Evolutionary conservation across 1,140 invertebrate species (phyloP).

Genomic region (Rhyacophila brunnea): DNA sequence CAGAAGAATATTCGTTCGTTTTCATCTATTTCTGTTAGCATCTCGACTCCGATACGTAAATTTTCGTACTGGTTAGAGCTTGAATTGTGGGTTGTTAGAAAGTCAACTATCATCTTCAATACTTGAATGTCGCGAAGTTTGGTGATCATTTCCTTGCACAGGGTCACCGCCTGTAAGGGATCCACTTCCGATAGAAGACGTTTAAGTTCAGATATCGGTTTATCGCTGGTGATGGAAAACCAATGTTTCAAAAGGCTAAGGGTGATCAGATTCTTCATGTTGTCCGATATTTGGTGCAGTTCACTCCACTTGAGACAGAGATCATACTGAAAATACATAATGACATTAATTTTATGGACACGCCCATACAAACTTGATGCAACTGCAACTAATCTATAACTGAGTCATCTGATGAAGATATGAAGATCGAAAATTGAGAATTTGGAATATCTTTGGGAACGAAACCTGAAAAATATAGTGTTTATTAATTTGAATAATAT

Average conservation of each 20-base stretch:
- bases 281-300: slow-evolving; percentile 49
- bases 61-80: slow-evolving; percentile 54
- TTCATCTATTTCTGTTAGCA: slow-evolving; percentile 58
- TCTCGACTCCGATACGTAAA: slow-evolving; percentile 57
- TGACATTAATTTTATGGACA: slow-evolving; percentile 8
- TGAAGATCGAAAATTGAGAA: too few relatives aligned
- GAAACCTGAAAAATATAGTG: too few relatives aligned
- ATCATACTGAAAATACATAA: slow-evolving; percentile 55
- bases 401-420: too few relatives aligned
- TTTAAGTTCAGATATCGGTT: slow-evolving; percentile 43
- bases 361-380: too few relatives aligned
- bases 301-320: slow-evolving; percentile 64
- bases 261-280: slow-evolving; percentile 49
- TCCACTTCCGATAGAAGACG: slow-evolving; percentile 56
- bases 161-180: slow-evolving; percentile 52
- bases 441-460: too few relatives aligned
- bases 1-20: slow-evolving; percentile 58
- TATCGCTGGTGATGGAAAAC: slow-evolving; percentile 45
- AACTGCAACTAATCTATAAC: too few relatives aligned
- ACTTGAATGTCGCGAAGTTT: slow-evolving; percentile 61
- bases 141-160: slow-evolving; percentile 62
- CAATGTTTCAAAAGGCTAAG: slow-evolving; percentile 45
- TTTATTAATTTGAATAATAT: too few relatives aligned
- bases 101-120: slow-evolving; percentile 62
- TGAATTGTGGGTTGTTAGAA: slow-evolving; percentile 53